These are phyloP conservation scores for Mesorhabditis spiculigera DNA, from an alignment of 2,888 invertebrate genomes.

Conservation along the genomic window DNA sequence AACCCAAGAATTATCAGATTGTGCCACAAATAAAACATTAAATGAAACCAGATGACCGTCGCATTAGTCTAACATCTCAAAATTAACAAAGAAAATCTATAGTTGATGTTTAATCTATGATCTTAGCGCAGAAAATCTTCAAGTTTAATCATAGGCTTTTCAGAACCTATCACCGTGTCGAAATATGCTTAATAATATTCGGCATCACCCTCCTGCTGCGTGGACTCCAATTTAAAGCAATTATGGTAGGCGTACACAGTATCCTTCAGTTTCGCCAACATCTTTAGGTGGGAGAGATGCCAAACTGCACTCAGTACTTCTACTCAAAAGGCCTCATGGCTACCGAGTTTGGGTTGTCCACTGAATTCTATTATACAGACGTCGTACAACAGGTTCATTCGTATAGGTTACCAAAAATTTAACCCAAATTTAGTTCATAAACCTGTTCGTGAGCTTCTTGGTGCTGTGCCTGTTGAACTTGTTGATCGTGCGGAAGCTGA, in stretches of 20 bases:
- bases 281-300: neutral
- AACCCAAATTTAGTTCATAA: slow-evolving; percentile 38
- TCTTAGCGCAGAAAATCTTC: no score
- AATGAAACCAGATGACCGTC: no score
- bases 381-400: slow-evolving; percentile 3
- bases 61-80: no score
- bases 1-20: no score
- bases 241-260: slow-evolving; percentile 17
- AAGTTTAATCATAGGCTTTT: neutral
- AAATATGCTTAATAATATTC: slow-evolving; percentile 16
- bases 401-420: neutral
- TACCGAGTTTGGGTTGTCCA: slow-evolving; percentile 7
- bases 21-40: no score
- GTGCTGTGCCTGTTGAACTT: slow-evolving; percentile 37
- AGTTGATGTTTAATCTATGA: no score
- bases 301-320: slow-evolving; percentile 12
- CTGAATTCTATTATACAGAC: neutral
- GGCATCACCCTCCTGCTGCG: slow-evolving; percentile 19
- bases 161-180: slow-evolving; percentile 9
- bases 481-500: slow-evolving; percentile 35
- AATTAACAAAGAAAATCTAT: no score
- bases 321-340: slow-evolving; percentile 8
- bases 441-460: slow-evolving; percentile 43
- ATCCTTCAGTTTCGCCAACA: slow-evolving; percentile 16
- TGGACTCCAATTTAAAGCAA: slow-evolving; percentile 21